Conservation (phyloP, 2,888 invertebrate genomes). For the Hesperia comma region DNA sequence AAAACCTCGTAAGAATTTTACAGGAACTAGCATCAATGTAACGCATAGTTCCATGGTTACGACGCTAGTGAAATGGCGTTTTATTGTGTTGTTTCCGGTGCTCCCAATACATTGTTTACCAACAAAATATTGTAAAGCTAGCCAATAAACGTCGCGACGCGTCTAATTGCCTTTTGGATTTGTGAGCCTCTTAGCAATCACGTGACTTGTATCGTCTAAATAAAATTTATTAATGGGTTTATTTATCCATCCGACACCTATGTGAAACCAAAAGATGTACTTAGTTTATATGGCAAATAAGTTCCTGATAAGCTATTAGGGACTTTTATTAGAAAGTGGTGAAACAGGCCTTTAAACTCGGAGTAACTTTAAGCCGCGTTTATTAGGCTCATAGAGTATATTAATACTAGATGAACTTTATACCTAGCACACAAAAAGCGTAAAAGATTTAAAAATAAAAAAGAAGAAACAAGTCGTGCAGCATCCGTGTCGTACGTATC, state of each 20-base stretch:
- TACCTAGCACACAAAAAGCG: too few relatives aligned
- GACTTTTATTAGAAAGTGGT: too few relatives aligned
- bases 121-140: slow-evolving; percentile 20
- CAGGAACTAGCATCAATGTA: not conserved
- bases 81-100: slow-evolving; percentile 12
- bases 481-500: not conserved
- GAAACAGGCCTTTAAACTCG: too few relatives aligned
- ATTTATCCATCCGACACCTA: too few relatives aligned
- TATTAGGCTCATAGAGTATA: too few relatives aligned
- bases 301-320: too few relatives aligned
- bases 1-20: not conserved
- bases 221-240: too few relatives aligned
- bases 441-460: too few relatives aligned
- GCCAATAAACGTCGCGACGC: slow-evolving; percentile 16
- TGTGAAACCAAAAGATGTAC: too few relatives aligned
- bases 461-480: not conserved
- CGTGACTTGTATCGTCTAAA: not conserved
- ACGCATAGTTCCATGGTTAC: not conserved
- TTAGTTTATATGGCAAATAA: too few relatives aligned
- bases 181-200: not conserved
- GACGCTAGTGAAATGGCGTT: slow-evolving; percentile 2
- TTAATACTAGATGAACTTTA: too few relatives aligned
- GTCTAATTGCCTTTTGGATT: slow-evolving; percentile 6
- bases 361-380: too few relatives aligned
- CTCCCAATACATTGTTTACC: slow-evolving; percentile 7